Percentiles rank a stretch among this genome's conserved stretches.
These are phyloP conservation scores for Dysdera silvatica DNA, from an alignment of 1,140 invertebrate genomes.

Conservation along the genomic window DNA sequence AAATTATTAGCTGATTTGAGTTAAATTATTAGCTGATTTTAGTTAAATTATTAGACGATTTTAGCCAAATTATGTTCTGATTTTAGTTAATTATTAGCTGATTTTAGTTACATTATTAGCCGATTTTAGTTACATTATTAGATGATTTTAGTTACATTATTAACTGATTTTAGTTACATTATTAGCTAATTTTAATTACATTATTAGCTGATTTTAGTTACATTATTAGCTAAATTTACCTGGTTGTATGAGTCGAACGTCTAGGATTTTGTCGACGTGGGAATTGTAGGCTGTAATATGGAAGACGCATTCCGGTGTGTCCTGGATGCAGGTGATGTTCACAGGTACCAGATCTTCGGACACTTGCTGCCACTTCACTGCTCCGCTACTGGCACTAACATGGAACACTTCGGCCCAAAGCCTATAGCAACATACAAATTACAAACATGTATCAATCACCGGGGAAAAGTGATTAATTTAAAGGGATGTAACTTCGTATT, in stretches of 20 bases:
- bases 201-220: background rate
- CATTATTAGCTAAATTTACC: constrained; percentile 53
- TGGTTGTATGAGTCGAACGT: constrained; percentile 90
- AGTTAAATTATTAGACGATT: too few species aligned
- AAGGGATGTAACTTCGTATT: too few species aligned
- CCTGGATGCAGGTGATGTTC: constrained; percentile 93
- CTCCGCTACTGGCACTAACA: constrained; percentile 71
- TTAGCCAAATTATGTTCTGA: too few species aligned
- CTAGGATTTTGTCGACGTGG: constrained; percentile 95
- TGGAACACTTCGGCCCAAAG: constrained; percentile 97
- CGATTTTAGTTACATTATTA: too few species aligned
- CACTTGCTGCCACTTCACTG: constrained; percentile 92
- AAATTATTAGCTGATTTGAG: too few species aligned
- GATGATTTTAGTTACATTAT: too few species aligned
- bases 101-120: too few species aligned
- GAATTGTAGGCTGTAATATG: constrained; percentile 98
- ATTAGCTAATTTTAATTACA: too few species aligned
- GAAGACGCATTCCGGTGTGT: constrained; percentile 90
- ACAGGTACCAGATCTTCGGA: constrained; percentile 95
- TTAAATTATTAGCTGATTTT: too few species aligned
- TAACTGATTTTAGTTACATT: too few species aligned
- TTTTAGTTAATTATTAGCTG: too few species aligned
- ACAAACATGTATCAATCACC: background rate
- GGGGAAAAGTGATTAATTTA: background rate
- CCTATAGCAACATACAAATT: constrained; percentile 42